Base-by-base conservation (phyloP, 2,888 invertebrate genomes). In the Andrena marginata region DNA sequence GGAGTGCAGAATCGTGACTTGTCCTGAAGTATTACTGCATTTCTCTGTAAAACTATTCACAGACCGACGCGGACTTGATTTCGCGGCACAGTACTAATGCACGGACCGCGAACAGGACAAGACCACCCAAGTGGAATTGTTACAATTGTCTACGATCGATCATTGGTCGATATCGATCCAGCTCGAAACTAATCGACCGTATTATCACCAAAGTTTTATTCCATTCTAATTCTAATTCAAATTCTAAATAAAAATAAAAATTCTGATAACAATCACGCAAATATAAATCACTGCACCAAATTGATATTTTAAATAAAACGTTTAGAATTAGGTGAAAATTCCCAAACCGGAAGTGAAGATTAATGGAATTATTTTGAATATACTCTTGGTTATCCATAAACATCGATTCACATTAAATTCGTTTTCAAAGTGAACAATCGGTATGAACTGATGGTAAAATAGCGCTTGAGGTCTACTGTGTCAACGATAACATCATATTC, bases 91-190 rank as follows among this genome's bases (percentile, higher is more conserved):
- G 35, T 16, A 75, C 33, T 68, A 42, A 59, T 10, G 56, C 26
- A 5, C 62, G 60, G 62, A 77, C 20, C 42, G 16, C 5, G 63
- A 75, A 2, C 10, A 13, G 26, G 13, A 10, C 59, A 31, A 63
- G 51, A 62, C n/a, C 3, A 51, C 42, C 48, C n/a, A 31, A 67
- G 59, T 63, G 35, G 0, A 67, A 67, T 70, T 10, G 4, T 31
- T 20, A 7, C 20, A 51, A 20, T 60, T 23, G 33, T 10, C 10
- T 62, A 10, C 16, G 62, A 51, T 67, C 48, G 31, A 7, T n/a
- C 31, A 74, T 63, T 68, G 69, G n/a, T 70, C 70, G 20, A 70
- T 69, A 79, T 60, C 69, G 69, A 70, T 75, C 26, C 54, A 54
- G 10, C 42, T 77, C 26, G 3, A 48, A 60, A 56, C 51, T n/a